phyloP scores from a whole-genome alignment of 2,797 vertebrate genomes.

The Erpetoichthys calabaricus region DNA sequence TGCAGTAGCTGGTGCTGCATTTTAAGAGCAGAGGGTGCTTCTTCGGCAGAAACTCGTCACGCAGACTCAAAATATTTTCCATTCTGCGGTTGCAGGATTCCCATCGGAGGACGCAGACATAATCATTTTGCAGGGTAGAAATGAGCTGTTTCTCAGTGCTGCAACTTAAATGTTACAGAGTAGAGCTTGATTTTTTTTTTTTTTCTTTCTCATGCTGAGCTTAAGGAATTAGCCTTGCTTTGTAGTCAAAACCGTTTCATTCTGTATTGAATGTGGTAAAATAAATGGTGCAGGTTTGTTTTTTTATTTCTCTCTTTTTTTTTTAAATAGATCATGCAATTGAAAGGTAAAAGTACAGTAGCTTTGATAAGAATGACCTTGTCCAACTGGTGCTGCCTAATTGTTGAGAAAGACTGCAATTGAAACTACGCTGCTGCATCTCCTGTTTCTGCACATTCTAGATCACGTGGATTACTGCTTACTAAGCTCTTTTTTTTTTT shows the following conservation, averaged over 20 bases:
- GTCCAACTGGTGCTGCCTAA: not conserved
- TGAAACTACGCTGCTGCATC: slow-evolving; percentile 28
- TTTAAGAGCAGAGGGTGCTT: too few species aligned
- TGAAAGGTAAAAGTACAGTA: too few species aligned
- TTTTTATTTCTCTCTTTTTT: too few species aligned
- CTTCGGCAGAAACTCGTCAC: too few species aligned
- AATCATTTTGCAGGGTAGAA: slow-evolving; percentile 43
- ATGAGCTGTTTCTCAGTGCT: slow-evolving; percentile 41
- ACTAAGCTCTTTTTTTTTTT: slow-evolving; percentile 19
- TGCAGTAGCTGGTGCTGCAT: too few species aligned
- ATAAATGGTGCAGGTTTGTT: too few species aligned
- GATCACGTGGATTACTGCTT: slow-evolving; percentile 33
- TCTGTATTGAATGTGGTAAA: too few species aligned
- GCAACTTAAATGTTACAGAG: slow-evolving; percentile 16
- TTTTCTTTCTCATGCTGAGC: not conserved
- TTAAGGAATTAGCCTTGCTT: not conserved
- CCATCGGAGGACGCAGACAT: slow-evolving; percentile 42
- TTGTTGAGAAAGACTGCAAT: not conserved
- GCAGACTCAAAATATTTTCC: too few species aligned
- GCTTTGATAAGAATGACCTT: too few species aligned
- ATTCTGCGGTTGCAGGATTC: slow-evolving; percentile 24
- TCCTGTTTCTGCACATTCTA: slow-evolving; percentile 17
- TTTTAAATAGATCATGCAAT: too few species aligned
- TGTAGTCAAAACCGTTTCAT: not conserved
- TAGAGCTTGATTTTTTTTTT: slow-evolving; percentile 8